phyloP scores from a whole-genome alignment of 2,113 vertebrate species.

The Rhagologus leucostigma region DNA sequence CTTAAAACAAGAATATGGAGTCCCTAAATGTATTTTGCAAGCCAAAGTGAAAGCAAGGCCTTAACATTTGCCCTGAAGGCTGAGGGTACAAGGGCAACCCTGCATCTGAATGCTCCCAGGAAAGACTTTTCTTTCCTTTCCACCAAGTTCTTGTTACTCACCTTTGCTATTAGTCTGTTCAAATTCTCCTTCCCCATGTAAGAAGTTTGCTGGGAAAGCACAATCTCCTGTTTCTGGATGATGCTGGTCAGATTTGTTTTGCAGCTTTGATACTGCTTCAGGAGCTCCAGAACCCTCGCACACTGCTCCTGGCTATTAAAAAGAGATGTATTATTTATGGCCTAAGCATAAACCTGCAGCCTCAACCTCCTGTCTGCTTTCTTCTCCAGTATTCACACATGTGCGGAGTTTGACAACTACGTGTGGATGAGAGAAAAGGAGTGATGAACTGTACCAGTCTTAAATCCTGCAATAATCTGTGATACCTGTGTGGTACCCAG shows the following conservation, averaged over 20 bases:
- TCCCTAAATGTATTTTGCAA: neutral
- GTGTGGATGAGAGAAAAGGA: neutral
- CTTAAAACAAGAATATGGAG: neutral
- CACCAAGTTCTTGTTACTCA: slow-evolving; percentile 38
- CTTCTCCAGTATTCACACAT: neutral
- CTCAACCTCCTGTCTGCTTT: neutral
- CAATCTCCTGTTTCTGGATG: slow-evolving; percentile 85
- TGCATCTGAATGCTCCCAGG: neutral
- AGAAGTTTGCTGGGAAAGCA: slow-evolving; percentile 80
- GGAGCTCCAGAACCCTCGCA: slow-evolving; percentile 79
- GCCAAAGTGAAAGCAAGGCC: neutral
- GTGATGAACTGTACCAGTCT: neutral
- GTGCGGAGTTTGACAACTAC: neutral
- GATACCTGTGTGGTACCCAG: neutral
- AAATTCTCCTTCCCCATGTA: slow-evolving; percentile 95
- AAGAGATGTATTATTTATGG: neutral
- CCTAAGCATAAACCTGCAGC: neutral
- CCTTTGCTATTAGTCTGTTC: slow-evolving; percentile 83
- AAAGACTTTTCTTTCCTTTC: neutral
- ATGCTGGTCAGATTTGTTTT: slow-evolving; percentile 77
- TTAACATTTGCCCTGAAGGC: neutral
- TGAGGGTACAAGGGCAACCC: neutral
- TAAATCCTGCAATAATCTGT: neutral
- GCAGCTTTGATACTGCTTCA: slow-evolving; percentile 88
- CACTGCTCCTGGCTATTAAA: slow-evolving; percentile 82